These are phyloP conservation scores for Dromius quadrimaculatus DNA, from an alignment of 2,888 invertebrate species.

Conservation along the genomic window DNA sequence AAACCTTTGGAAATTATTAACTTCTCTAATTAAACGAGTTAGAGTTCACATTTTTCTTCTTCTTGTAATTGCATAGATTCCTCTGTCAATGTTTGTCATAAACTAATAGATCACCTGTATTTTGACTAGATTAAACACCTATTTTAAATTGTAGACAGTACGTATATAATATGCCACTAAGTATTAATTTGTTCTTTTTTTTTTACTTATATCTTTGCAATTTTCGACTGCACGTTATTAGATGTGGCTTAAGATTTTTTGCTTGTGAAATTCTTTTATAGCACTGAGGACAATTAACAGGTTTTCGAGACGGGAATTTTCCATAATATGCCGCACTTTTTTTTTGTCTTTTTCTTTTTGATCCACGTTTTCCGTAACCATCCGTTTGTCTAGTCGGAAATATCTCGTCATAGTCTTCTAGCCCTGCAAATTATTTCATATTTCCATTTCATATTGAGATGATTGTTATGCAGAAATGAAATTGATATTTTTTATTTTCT, in stretches of 20 bases:
- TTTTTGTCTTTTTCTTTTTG: slow-evolving; percentile 11
- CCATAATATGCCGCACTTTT: slow-evolving; percentile 25
- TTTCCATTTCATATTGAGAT: slow-evolving; percentile 8
- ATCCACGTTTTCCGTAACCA: slow-evolving; percentile 17
- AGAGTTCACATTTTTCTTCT: too few relatives aligned
- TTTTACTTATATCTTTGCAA: neutral
- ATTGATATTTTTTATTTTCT: slow-evolving; percentile 17
- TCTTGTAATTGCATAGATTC: too few relatives aligned
- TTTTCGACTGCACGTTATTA: slow-evolving; percentile 7
- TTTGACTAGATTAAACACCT: too few relatives aligned
- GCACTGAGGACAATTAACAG: slow-evolving; percentile 40
- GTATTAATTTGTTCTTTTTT: neutral
- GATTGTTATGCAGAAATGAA: slow-evolving; percentile 41
- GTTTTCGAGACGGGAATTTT: slow-evolving; percentile 34
- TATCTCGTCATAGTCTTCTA: slow-evolving; percentile 6
- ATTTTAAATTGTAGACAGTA: too few relatives aligned
- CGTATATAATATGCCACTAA: neutral
- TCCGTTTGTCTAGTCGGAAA: slow-evolving; percentile 24
- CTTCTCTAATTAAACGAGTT: too few relatives aligned
- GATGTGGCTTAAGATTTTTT: slow-evolving; percentile 36
- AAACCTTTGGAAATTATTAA: too few relatives aligned
- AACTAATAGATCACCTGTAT: too few relatives aligned
- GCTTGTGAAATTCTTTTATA: slow-evolving; percentile 28
- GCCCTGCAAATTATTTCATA: slow-evolving; percentile 40
- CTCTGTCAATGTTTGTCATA: too few relatives aligned